Evolutionary conservation across 2,113 vertebrate genomes (phyloP), one percentile per base, ranked within the genome.

Genomic region (Cynoglossus semilaevis): DNA sequence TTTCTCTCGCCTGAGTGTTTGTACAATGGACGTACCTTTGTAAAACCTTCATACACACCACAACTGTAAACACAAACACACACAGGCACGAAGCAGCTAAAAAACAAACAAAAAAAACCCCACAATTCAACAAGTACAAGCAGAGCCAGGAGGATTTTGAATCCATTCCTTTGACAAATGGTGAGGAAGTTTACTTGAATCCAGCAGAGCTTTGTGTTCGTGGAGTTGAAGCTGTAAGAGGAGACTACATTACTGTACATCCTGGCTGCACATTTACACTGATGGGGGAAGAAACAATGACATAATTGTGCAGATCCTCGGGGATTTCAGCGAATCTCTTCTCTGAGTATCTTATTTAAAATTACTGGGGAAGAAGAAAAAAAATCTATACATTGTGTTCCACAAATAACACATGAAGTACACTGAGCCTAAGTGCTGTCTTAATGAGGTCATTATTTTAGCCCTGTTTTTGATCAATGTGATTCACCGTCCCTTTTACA

Each of bases 81-180:
- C 22, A 29, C n/a, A n/a, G n/a, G n/a, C n/a, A n/a, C n/a, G 22
- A 29, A 29, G 22, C 22, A 29, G 22, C 6, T 2, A 29, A 29
- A 29, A 29, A 29, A 29, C n/a, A n/a, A n/a, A n/a, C n/a, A n/a
- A n/a, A n/a, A n/a, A n/a, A n/a, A n/a, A n/a, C n/a, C n/a, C n/a
- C n/a, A n/a, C n/a, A 29, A 29, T 4, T 29, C 3, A 29, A 29
- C 2, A 29, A 29, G 22, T 29, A 29, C 40, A 70, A 65, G 60
- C 37, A 29, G 49, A 58, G 61, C 64, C 72, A 79, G 69, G 49
- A 75, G 72, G 52, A 72, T 47, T 74, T 80, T 83, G 68, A 82
- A 83, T 85, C 70, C 63, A 65, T 50, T 70, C 58, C 55, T 63
- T 56, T 65, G 45, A 55, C 38, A 75, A 63, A 66, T 37, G 1